A percentile compares a stretch with the other conserved stretches of the same genome.
Evolutionary conservation across 2,113 vertebrate genomes (phyloP).

Genomic region (Nyctereutes procyonoides): DNA sequence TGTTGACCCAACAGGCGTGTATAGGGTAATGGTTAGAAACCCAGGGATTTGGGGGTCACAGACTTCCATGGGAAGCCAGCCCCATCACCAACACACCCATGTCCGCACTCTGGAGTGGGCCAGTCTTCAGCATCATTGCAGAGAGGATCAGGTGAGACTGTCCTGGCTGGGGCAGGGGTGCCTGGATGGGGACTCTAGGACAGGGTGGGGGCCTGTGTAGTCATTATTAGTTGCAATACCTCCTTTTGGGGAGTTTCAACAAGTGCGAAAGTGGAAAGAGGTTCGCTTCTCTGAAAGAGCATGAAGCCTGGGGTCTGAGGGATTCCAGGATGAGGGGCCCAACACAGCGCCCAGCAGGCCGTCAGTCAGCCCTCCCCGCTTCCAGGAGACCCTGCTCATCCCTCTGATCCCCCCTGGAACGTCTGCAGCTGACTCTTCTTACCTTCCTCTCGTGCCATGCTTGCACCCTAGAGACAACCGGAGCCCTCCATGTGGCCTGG

Average conservation of each 20-base stretch:
- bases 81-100: fast-evolving
- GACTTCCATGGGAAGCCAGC: background rate
- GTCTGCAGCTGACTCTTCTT: background rate
- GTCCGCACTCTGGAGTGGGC: background rate
- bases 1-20: too few relatives aligned
- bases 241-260: background rate
- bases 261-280: background rate
- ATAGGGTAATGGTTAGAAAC: background rate
- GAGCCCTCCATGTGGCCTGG: background rate
- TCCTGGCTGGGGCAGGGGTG: background rate
- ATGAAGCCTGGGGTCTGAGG: fast-evolving
- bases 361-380: fast-evolving
- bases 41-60: background rate
- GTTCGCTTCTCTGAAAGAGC: background rate
- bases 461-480: background rate
- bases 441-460: background rate
- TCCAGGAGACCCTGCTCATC: fast-evolving
- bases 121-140: background rate
- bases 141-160: background rate
- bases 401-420: fast-evolving
- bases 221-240: background rate
- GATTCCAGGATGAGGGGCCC: background rate
- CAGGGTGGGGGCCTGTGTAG: fast-evolving
- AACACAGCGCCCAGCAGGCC: fast-evolving
- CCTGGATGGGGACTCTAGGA: too few relatives aligned